Conservation (phyloP, 2,888 invertebrate genomes). For the Byasa hedistus region DNA sequence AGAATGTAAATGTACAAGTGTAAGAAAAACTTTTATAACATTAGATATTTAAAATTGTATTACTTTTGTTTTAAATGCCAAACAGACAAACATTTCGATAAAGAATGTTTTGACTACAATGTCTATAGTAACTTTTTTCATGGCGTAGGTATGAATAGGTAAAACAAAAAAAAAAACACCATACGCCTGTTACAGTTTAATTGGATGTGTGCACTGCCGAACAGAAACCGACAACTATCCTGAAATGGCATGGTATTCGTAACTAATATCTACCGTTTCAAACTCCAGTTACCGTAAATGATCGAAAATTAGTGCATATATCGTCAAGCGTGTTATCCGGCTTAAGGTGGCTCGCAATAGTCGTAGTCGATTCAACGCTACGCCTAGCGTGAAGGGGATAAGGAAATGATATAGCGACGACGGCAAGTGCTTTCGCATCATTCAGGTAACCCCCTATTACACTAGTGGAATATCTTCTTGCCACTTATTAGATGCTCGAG, state of each 20-base stretch:
- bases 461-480: background rate
- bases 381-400: constrained; percentile 6
- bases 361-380: background rate
- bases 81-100: no score
- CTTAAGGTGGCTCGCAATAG: constrained; percentile 7
- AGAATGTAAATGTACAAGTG: no score
- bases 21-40: no score
- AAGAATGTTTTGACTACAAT: no score
- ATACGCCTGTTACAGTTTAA: no score
- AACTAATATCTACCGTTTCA: background rate
- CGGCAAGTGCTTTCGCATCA: constrained; percentile 14
- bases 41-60: no score
- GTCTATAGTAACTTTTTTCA: no score
- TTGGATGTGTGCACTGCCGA: no score
- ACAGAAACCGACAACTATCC: no score
- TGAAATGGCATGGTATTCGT: background rate
- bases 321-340: constrained; percentile 3
- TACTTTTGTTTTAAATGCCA: no score
- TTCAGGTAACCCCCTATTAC: background rate
- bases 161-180: no score
- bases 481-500: constrained; percentile 3
- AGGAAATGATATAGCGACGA: constrained; percentile 6
- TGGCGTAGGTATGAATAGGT: no score
- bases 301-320: constrained; percentile 7
- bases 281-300: background rate